A percentile compares a stretch with the other conserved stretches of the same genome.
phyloP scores from a whole-genome alignment of 2,797 vertebrate genomes.

The Liparis tanakae region DNA sequence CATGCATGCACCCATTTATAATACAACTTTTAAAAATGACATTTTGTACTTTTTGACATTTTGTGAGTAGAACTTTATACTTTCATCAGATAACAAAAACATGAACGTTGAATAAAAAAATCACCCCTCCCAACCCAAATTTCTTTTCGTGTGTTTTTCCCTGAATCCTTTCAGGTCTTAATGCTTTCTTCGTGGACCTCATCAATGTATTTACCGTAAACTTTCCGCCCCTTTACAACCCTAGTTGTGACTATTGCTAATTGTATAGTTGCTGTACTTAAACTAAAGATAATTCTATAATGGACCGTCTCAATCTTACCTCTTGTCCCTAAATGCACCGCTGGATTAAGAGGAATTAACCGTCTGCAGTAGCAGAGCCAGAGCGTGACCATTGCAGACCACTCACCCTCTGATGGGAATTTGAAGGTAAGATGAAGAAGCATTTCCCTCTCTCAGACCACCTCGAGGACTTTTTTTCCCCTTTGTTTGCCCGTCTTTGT shows the following conservation, averaged over 20 bases:
- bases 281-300: constrained; percentile 28
- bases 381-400: not conserved
- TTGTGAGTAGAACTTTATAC: too few relatives aligned
- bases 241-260: not conserved
- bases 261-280: constrained; percentile 1
- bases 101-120: too few relatives aligned
- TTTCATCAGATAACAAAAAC: too few relatives aligned
- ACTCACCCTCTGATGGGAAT: constrained; percentile 35
- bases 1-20: too few relatives aligned
- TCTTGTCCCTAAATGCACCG: constrained; percentile 25
- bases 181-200: too few relatives aligned
- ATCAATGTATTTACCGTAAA: too few relatives aligned
- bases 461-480: constrained; percentile 26
- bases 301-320: not conserved
- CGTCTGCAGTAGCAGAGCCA: constrained; percentile 14
- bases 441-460: constrained; percentile 25
- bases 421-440: constrained; percentile 28
- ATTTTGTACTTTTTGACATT: too few relatives aligned
- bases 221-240: too few relatives aligned
- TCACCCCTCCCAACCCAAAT: too few relatives aligned
- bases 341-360: constrained; percentile 40
- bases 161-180: too few relatives aligned
- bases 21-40: too few relatives aligned
- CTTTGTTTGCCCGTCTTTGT: constrained; percentile 44
- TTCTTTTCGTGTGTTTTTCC: too few relatives aligned